Evolutionary conservation across 2,797 vertebrate genomes (phyloP).

Genomic region (Petrocephalus schoutedeni): DNA sequence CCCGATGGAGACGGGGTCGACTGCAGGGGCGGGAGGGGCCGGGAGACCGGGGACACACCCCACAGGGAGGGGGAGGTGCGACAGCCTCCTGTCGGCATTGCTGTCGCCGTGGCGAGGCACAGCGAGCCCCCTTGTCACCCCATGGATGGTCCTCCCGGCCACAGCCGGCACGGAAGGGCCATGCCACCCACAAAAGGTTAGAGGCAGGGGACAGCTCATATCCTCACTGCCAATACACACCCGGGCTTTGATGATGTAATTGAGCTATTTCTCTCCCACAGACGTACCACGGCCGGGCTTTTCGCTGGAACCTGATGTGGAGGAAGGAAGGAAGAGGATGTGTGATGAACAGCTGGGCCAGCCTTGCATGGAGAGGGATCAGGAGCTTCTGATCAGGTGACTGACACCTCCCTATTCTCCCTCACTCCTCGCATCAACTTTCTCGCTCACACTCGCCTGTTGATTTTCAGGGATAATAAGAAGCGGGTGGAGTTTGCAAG

Average conservation of each 20-base stretch:
- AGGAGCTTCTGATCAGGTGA: conserved; percentile 83
- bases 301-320: conserved; percentile 69
- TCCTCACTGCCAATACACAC: neutral
- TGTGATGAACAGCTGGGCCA: conserved; percentile 82
- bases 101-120: conserved; percentile 86
- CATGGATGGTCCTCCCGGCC: conserved; percentile 56
- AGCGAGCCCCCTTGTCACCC: conserved; percentile 78
- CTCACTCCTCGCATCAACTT: conserved; percentile 37
- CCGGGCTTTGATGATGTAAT: neutral
- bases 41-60: conserved; percentile 64
- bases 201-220: neutral
- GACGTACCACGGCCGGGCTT: conserved; percentile 58
- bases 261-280: neutral
- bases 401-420: conserved; percentile 9
- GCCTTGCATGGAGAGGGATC: conserved; percentile 68
- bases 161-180: conserved; percentile 68
- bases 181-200: conserved; percentile 66
- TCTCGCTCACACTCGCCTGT: neutral
- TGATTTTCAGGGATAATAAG: conserved; percentile 77
- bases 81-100: conserved; percentile 90
- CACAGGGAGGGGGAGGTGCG: conserved; percentile 82
- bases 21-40: conserved; percentile 75
- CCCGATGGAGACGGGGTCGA: conserved; percentile 76
- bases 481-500: conserved; percentile 87
- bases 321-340: conserved; percentile 80